These are phyloP conservation scores for Agrilus planipennis DNA, from an alignment of 1,140 invertebrate species.

Conservation along the genomic window DNA sequence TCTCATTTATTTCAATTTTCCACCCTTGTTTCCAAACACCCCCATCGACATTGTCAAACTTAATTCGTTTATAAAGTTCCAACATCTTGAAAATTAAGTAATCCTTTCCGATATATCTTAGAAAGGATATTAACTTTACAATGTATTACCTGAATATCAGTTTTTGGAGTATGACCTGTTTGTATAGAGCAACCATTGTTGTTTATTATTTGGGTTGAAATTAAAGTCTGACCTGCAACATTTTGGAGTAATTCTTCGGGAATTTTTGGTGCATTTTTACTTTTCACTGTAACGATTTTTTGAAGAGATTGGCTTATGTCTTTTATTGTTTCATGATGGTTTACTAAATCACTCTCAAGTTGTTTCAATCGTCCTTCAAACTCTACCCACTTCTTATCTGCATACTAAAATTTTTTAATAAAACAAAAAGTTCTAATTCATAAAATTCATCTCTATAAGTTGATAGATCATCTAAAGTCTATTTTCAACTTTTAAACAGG, in stretches of 20 bases:
- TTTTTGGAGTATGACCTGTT: conserved; percentile 35
- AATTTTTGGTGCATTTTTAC: conserved; percentile 4
- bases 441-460: no score
- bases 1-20: conserved; percentile 69
- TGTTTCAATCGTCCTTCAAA: conserved; percentile 51
- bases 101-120: neutral
- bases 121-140: conserved; percentile 19
- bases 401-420: conserved; percentile 17
- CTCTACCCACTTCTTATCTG: conserved; percentile 54
- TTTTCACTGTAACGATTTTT: conserved; percentile 18
- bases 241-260: neutral
- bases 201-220: conserved; percentile 20
- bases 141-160: conserved; percentile 34
- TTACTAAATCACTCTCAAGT: conserved; percentile 48
- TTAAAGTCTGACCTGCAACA: no score
- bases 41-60: conserved; percentile 92
- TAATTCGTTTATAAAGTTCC: conserved; percentile 70
- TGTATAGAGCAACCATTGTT: conserved; percentile 27
- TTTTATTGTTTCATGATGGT: conserved; percentile 45
- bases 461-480: no score
- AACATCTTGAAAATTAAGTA: conserved; percentile 55
- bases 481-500: no score
- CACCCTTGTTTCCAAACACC: conserved; percentile 99
- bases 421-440: no score
- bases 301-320: conserved; percentile 41